Evolutionary conservation across 2,797 vertebrate genomes (phyloP).

Genomic region (Pogoniulus pusillus): DNA sequence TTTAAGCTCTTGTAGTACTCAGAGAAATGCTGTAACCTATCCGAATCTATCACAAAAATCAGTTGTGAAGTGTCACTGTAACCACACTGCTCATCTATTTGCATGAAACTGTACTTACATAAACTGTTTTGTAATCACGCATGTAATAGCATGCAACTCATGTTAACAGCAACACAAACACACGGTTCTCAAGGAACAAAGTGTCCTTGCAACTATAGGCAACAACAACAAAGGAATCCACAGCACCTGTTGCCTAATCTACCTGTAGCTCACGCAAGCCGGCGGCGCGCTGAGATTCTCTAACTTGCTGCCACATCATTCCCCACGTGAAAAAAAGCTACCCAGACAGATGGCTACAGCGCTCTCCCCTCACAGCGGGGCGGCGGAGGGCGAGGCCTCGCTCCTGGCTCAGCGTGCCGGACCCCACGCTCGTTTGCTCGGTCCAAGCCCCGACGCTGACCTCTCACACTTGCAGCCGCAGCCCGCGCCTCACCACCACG

Average conservation of each 20-base stretch:
- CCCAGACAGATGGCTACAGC: neutral
- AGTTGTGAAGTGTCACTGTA: neutral
- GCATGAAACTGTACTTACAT: slow-evolving; percentile 48
- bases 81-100: slow-evolving; percentile 4
- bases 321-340: neutral
- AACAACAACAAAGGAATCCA: rapidly evolving
- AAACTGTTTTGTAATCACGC: slow-evolving; percentile 48
- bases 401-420: neutral
- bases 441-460: neutral
- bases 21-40: neutral
- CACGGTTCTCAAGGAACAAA: neutral
- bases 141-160: neutral
- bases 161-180: neutral
- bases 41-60: neutral
- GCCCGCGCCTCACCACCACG: neutral
- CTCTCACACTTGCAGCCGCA: neutral
- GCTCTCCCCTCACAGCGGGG: rapidly evolving
- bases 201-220: neutral
- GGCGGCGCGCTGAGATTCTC: rapidly evolving
- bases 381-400: neutral
- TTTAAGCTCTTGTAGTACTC: neutral
- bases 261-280: neutral
- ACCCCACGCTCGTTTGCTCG: neutral
- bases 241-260: neutral
- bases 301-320: rapidly evolving